A percentile compares a stretch with the other conserved stretches of the same genome.
Evolutionary conservation across 1,140 invertebrate genomes (phyloP).

Genomic region (Drosophila nigrodunni): DNA sequence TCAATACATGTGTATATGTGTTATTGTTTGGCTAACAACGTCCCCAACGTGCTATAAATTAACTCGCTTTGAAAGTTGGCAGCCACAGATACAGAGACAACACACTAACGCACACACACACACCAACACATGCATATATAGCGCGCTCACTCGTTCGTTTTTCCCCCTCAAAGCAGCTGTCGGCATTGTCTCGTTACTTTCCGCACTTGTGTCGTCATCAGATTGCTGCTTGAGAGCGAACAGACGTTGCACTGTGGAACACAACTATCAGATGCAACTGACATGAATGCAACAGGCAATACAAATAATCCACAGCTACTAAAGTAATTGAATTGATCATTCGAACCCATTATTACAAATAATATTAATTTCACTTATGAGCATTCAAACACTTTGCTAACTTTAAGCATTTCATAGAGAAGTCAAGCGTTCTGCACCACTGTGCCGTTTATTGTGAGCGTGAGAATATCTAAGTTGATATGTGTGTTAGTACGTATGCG

Average conservation of each 20-base stretch:
- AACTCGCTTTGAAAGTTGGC: conserved; percentile 80
- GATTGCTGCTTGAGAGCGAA: conserved; percentile 59
- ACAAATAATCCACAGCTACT: conserved; percentile 12
- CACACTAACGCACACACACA: conserved; percentile 12
- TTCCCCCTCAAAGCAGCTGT: conserved; percentile 56
- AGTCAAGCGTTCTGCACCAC: conserved; percentile 22
- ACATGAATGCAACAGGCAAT: conserved; percentile 26
- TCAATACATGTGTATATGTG: neutral
- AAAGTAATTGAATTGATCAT: neutral
- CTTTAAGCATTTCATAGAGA: neutral
- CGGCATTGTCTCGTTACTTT: conserved; percentile 76
- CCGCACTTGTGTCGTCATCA: conserved; percentile 81
- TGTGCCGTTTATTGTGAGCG: conserved; percentile 44
- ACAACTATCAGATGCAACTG: neutral
- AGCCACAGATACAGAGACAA: conserved; percentile 45
- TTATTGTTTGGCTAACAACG: conserved; percentile 59
- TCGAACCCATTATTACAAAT: neutral
- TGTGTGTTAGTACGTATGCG: conserved; percentile 32
- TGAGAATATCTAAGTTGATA: conserved; percentile 41
- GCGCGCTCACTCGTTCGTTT: conserved; percentile 58
- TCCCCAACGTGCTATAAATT: conserved; percentile 72
- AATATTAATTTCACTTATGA: neutral
- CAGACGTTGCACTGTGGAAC: conserved; percentile 57
- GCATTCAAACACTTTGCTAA: neutral
- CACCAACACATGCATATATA: neutral